Conservation (phyloP, 1,140 invertebrate species). For the Ceratosolen solmsi region DNA sequence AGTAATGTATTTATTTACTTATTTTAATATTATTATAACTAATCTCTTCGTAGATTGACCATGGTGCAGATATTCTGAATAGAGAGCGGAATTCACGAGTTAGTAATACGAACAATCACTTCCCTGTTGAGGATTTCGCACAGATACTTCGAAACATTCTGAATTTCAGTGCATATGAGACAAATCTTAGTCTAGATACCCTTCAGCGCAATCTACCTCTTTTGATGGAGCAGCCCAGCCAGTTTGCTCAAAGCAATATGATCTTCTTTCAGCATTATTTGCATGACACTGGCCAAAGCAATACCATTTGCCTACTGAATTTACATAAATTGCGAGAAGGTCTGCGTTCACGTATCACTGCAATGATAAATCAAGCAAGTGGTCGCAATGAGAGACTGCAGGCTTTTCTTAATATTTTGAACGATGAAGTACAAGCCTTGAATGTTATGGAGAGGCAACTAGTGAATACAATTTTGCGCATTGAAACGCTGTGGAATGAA, state of each 20-base stretch:
- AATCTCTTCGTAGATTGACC: slow-evolving; percentile 55
- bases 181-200: slow-evolving; percentile 54
- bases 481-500: slow-evolving; percentile 5
- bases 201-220: slow-evolving; percentile 51
- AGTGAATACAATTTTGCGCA: neutral
- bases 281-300: slow-evolving; percentile 54
- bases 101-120: slow-evolving; percentile 42
- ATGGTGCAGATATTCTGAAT: slow-evolving; percentile 79
- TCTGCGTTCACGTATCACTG: slow-evolving; percentile 51
- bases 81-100: slow-evolving; percentile 65
- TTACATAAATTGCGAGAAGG: slow-evolving; percentile 55
- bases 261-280: slow-evolving; percentile 54
- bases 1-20: too few relatives aligned
- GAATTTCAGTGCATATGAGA: slow-evolving; percentile 53
- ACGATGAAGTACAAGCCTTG: slow-evolving; percentile 57
- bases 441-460: slow-evolving; percentile 58
- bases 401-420: slow-evolving; percentile 54
- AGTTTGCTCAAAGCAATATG: slow-evolving; percentile 45
- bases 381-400: slow-evolving; percentile 47
- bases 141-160: slow-evolving; percentile 57
- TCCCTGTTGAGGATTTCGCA: slow-evolving; percentile 48
- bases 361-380: slow-evolving; percentile 40
- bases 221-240: slow-evolving; percentile 50
- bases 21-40: too few relatives aligned
- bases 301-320: slow-evolving; percentile 53